Evolutionary conservation across 2,888 invertebrate genomes (phyloP).

Genomic region (Epirrhoe tristata): DNA sequence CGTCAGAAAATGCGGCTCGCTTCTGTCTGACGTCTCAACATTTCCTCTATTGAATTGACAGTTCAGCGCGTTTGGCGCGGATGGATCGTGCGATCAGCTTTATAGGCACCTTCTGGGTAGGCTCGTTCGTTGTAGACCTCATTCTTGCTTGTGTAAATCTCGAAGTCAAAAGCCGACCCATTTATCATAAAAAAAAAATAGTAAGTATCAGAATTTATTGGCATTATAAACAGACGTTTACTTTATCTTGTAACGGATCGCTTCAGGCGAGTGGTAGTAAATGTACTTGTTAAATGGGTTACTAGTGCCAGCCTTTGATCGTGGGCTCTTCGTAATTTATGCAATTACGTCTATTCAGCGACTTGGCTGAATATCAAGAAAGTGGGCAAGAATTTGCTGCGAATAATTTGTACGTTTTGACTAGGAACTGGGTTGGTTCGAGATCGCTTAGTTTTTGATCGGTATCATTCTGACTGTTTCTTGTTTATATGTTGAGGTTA

Average conservation of each 20-base stretch:
- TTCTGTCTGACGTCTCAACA: too few species aligned
- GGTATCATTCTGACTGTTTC: not conserved
- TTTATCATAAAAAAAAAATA: too few species aligned
- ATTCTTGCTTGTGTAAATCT: too few species aligned
- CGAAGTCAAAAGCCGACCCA: too few species aligned
- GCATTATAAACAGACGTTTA: not conserved
- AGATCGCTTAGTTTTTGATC: not conserved
- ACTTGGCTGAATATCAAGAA: slow-evolving; percentile 59
- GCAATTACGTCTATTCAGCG: slow-evolving; percentile 62
- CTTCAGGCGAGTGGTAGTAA: slow-evolving; percentile 47
- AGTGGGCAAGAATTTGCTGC: slow-evolving; percentile 44
- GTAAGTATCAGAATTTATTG: not conserved
- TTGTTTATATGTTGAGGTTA: not conserved
- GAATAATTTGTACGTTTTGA: slow-evolving; percentile 23
- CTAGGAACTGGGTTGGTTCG: slow-evolving; percentile 10
- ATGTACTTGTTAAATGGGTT: slow-evolving; percentile 43
- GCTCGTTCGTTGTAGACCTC: too few species aligned
- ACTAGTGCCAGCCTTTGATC: slow-evolving; percentile 56
- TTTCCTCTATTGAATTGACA: too few species aligned
- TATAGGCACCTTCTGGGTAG: too few species aligned
- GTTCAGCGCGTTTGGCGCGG: too few species aligned
- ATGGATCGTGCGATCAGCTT: too few species aligned
- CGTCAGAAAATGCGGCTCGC: too few species aligned
- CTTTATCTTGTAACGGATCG: slow-evolving; percentile 45
- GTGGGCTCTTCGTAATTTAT: slow-evolving; percentile 63